phyloP scores from a whole-genome alignment of 2,797 vertebrate genomes.

The Hyperoplus lanceolatus region DNA sequence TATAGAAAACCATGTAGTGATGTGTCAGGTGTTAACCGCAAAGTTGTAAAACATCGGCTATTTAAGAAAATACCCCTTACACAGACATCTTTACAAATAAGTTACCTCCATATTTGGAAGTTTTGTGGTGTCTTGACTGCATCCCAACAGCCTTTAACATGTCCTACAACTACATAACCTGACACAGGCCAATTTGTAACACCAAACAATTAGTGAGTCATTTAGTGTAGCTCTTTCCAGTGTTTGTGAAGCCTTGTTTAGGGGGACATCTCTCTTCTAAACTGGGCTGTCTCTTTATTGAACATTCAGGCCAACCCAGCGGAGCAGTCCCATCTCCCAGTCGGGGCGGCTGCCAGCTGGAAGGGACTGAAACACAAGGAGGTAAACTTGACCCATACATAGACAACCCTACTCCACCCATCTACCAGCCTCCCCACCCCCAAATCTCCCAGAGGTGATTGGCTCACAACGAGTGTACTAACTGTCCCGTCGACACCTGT shows the following conservation, averaged over 20 bases:
- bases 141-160: background rate
- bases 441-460: constrained; percentile 57
- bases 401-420: constrained; percentile 66
- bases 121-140: constrained; percentile 2
- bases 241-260: constrained; percentile 64
- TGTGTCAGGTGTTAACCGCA: background rate
- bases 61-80: constrained; percentile 2
- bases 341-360: constrained; percentile 83
- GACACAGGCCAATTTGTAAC: constrained; percentile 14
- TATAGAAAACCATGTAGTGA: background rate
- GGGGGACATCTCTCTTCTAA: constrained; percentile 78
- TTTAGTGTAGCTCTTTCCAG: constrained; percentile 43
- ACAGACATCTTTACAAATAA: background rate
- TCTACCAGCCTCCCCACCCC: constrained; percentile 49
- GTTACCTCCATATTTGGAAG: background rate
- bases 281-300: constrained; percentile 82
- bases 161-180: constrained; percentile 4
- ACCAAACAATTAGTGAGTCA: constrained; percentile 27
- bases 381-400: constrained; percentile 77
- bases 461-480: constrained; percentile 47
- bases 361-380: constrained; percentile 83
- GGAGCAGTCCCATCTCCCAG: constrained; percentile 84
- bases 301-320: constrained; percentile 83
- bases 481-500: constrained; percentile 47
- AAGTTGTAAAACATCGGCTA: background rate